Base-by-base conservation (phyloP, 2,113 vertebrate species). In the Hemicordylus capensis region DNA sequence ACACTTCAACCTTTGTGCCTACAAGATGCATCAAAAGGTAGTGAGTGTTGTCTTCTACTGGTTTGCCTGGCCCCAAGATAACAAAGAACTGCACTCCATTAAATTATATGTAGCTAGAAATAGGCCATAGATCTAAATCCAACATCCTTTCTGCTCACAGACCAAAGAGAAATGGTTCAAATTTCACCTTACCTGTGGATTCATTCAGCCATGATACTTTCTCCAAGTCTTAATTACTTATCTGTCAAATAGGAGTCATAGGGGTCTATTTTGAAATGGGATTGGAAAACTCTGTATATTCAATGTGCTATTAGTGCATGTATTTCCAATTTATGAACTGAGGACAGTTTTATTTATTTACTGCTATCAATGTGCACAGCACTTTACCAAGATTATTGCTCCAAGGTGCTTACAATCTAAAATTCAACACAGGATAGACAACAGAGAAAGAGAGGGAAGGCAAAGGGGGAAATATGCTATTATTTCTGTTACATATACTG, bases 1-100 rank as follows among this genome's bases (percentile, higher is more conserved):
- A 39, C 0, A 0, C 7, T 77, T 39, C 4, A 34, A 22, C 22
- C 0, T 0, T 6, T 39, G 28, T 54, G 26, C 39, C 28, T 31
- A 67, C 34, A 48, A n/a, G 24, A 17, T 51, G 48, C 6, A 12
- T 12, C 48, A 51, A n/a, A 51, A 51, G 48, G 6, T 12, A 51
- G 48, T 6, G 17, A 67, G 34, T 37, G 34, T 67, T 12, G 37
- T 19, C 48, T 37, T 54, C 20, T 24, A 51, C 44, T 80, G 31
- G 61, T 66, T 70, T 56, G 70, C 12, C 80, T 39, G 56, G 9
- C 26, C 39, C 22, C 51, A 64, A 58, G 19, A 22, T 22, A 44
- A 59, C 28, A 42, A 59, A 42, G 28, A 76, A 37, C 15, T 6
- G 6, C 11, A 42, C 14, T 4, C 4, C 44, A 31, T 11, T 39